Base-by-base conservation (phyloP, 2,888 invertebrate species). In the Drosophila birchii region DNA sequence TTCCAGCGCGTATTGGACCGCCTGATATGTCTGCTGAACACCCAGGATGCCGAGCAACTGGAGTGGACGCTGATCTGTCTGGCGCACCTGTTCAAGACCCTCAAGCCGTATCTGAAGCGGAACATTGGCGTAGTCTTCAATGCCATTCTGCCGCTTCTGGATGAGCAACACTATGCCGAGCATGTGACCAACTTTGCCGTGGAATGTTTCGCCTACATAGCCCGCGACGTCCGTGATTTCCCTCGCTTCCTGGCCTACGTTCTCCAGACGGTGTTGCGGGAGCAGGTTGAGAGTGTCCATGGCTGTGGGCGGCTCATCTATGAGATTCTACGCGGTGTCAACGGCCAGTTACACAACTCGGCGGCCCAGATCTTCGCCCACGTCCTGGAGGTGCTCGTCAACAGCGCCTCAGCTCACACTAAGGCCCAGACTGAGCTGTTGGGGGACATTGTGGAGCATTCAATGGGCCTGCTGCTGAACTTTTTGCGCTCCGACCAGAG, bases 161-260 rank as follows among this genome's bases (percentile, higher is more conserved):
- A 96, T 80, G 95, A 95, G 58, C 93, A 94, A n/a, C 95, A 95
- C 85, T 91, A 91, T 55, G 96, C 97, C 29, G 95, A 95, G 74
- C 97, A 98, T 90, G 95, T 99, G 26, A 96, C 96, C 80, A 96
- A 96, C 89, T 99, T 99, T 94, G 98, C 98, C 6, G 97, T 98
- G 0, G 98, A 99, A 93, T 97, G 98, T 92, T 98, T 99, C 94
- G 96, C 98, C 0, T 99, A 98, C 93, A 96, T 99, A 2, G 96
- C 98, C 5, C 94, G 98, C 78, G 97, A 97, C 94, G 95, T 97
- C 14, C 95, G 95, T 79, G 96, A 98, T 84, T 96, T 95, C 84
- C 94, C 95, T 36, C 94, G 94, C 57, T 96, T 98, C 91, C 92
- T 98, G 44, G 93, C 94, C 51, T 93, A 96, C 49, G 92, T 98